Evolutionary conservation across 2,113 vertebrate species (phyloP).

Genomic region (Hepsetus odoe): DNA sequence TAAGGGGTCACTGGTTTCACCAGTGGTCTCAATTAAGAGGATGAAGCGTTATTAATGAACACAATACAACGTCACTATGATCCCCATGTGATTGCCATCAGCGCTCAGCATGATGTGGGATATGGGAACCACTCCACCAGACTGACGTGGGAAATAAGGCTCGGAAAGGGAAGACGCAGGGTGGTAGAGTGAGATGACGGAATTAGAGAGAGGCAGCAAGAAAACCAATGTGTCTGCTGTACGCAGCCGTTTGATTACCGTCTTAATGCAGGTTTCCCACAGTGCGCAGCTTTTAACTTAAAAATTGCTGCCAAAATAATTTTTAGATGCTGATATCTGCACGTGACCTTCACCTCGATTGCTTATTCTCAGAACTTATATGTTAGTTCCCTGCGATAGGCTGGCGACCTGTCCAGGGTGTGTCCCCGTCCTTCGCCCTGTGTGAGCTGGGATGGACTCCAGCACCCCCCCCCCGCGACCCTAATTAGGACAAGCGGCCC

Average conservation of each 20-base stretch:
- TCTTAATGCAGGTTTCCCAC: not conserved
- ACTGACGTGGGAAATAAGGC: not conserved
- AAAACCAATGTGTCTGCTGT: conserved; percentile 14
- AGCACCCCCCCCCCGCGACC: too few species aligned
- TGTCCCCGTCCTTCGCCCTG: too few species aligned
- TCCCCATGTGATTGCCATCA: conserved; percentile 35
- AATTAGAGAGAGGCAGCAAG: conserved; percentile 27
- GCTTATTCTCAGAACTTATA: too few species aligned
- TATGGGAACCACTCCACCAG: not conserved
- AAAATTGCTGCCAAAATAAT: too few species aligned
- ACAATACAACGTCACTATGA: conserved; percentile 29
- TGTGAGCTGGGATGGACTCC: too few species aligned
- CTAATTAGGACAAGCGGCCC: too few species aligned
- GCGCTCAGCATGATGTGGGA: conserved; percentile 14
- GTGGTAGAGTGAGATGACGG: not conserved
- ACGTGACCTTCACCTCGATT: too few species aligned
- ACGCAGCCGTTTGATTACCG: conserved; percentile 8
- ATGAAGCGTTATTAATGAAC: conserved; percentile 33
- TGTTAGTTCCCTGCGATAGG: too few species aligned
- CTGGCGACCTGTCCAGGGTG: too few species aligned
- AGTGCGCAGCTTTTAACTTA: not conserved
- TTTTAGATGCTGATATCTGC: too few species aligned
- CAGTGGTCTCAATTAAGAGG: conserved; percentile 41
- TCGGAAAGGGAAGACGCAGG: conserved; percentile 18
- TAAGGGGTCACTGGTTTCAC: not conserved